Base-by-base conservation (phyloP, 2,888 invertebrate genomes). In the Bombylius discolor region DNA sequence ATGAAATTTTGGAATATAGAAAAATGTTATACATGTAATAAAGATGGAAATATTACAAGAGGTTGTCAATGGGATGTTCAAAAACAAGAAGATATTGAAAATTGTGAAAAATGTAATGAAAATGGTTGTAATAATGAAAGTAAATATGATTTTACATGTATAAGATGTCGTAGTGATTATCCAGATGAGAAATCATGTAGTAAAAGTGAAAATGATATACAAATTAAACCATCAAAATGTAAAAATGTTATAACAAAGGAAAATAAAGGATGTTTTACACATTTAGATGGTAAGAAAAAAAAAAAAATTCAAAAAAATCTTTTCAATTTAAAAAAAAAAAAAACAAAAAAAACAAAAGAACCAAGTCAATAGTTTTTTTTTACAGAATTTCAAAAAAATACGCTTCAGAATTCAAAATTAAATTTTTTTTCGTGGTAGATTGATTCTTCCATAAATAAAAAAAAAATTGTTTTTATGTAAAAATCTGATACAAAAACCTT, bases 231-330 rank as follows among this genome's bases (percentile, higher is more conserved):
- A 11, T 4, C 12, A n/a, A 45, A 32, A 11, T 59, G 59, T 44
- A 5, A 14, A 12, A 52, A 55, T 34, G 32, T 31, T 5, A 34
- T 55, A 2, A 45, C 52, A 23, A 45, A 32, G 11, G 44, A 53
- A 5, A 50, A 51, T 1, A 45, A 49, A 1, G 63, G 63, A 47
- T 68, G 68, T 51, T 68, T 64, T 53, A 53, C 49, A 23, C 64
- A 66, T 4, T 54, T 54, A 47, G 65, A 64, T 63, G 54, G 68
- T 68, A 63, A 64, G 66, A 39, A 42, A 4, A 11, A 42, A 42
- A 23, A 23, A 2, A 23, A 23, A 23, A 23, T 23, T 23, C 23
- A 23, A 23, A 3, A 23, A 23, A 3, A 23, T 23, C 23, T 23
- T 23, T 23, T 23, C 1, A 23, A 23, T 23, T 23, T 23, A 23